Evolutionary conservation across 2,113 vertebrate species (phyloP).

Genomic region (Paramisgurnus dabryanus): DNA sequence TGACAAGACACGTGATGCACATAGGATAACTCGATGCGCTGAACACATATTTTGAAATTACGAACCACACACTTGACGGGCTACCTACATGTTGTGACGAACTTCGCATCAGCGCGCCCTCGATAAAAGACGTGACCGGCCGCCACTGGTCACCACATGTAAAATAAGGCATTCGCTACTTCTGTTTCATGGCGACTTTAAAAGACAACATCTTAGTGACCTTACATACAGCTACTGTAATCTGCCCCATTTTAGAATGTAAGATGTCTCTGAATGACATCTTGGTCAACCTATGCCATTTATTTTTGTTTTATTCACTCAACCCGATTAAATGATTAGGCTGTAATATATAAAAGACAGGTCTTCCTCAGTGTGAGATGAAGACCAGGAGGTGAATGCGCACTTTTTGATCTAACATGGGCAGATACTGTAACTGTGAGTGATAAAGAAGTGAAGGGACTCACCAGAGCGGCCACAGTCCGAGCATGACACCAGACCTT

Average conservation of each 20-base stretch:
- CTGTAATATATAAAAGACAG: background rate
- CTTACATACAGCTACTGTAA: slow-evolving; percentile 19
- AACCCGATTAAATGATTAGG: background rate
- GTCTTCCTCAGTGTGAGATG: background rate
- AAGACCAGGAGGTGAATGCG: background rate
- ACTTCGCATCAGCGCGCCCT: no score
- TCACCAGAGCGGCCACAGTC: slow-evolving; percentile 98
- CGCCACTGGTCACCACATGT: no score
- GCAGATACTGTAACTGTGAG: slow-evolving; percentile 29
- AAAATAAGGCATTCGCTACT: no score
- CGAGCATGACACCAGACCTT: slow-evolving; percentile 96
- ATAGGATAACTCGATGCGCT: no score
- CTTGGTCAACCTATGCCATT: background rate
- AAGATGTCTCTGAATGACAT: background rate
- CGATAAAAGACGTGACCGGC: no score
- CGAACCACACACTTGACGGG: no score
- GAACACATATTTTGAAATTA: no score
- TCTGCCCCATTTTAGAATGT: slow-evolving; percentile 27
- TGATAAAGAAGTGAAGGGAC: slow-evolving; percentile 59
- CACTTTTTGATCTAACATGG: slow-evolving; percentile 25
- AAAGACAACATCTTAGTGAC: slow-evolving; percentile 3
- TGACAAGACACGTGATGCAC: no score
- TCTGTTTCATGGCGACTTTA: background rate
- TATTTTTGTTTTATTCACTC: background rate
- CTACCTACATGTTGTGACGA: no score